Evolutionary conservation across 2,113 vertebrate species (phyloP).

Genomic region (Notarius quadriscutis): DNA sequence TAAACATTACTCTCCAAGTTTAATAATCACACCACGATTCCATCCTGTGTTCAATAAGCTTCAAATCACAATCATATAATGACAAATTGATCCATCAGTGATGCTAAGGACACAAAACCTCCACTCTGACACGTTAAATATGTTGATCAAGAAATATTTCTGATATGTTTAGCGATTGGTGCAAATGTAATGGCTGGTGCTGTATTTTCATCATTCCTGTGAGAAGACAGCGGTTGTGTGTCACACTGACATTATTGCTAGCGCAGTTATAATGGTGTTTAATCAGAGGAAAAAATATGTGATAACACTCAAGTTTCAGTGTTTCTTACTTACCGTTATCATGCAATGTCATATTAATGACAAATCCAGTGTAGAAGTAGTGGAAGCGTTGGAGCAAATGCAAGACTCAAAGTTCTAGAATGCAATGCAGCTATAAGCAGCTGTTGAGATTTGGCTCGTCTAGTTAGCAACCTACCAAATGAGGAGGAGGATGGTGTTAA

Average conservation of each 20-base stretch:
- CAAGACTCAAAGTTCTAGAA: background rate
- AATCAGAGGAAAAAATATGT: background rate
- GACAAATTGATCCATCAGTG: background rate
- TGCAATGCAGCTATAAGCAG: background rate
- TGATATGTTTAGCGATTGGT: background rate
- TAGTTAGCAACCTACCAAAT: background rate
- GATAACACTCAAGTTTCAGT: background rate
- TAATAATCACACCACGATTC: background rate
- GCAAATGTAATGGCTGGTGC: background rate
- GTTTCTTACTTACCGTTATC: background rate
- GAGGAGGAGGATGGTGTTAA: background rate
- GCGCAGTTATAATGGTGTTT: background rate
- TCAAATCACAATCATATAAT: background rate
- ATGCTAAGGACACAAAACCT: background rate
- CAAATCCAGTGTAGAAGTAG: background rate
- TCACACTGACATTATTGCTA: background rate
- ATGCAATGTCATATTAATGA: background rate
- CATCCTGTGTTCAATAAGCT: background rate
- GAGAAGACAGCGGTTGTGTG: background rate
- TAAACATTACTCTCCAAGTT: background rate
- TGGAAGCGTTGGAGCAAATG: background rate
- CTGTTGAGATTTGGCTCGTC: background rate
- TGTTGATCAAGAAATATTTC: background rate
- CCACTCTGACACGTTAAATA: background rate
- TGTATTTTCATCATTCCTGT: background rate